These are phyloP conservation scores for Idris sp. DNA, from an alignment of 1,140 invertebrate species.

Conservation along the genomic window DNA sequence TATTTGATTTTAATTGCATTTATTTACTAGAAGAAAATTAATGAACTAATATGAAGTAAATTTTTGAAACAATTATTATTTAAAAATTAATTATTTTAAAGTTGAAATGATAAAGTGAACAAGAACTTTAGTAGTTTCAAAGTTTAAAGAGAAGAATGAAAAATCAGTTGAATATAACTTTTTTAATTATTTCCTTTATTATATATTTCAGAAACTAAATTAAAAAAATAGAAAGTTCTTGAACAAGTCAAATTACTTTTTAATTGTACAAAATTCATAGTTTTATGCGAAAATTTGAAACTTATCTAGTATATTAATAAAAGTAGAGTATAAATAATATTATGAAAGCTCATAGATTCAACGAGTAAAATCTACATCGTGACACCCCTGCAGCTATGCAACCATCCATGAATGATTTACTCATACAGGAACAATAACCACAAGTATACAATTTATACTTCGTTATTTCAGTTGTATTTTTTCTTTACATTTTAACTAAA, in stretches of 20 bases:
- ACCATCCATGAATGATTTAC: constrained; percentile 9
- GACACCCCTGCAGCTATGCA: constrained; percentile 6
- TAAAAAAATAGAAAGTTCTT: constrained; percentile 6
- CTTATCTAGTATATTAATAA: constrained; percentile 1
- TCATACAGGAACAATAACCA: constrained; percentile 13
- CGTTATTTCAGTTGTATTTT: constrained; percentile 6
- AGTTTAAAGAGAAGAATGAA: constrained; percentile 5
- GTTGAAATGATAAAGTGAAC: constrained; percentile 1
- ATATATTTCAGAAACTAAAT: not conserved
- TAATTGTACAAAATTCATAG: constrained; percentile 3
- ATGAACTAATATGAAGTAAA: constrained; percentile 4
- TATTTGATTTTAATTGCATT: not conserved
- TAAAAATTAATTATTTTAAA: constrained; percentile 4
- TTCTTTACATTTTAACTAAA: constrained; percentile 1
- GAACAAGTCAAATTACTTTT: not conserved
- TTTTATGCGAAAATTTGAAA: constrained; percentile 3
- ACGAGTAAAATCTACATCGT: constrained; percentile 6
- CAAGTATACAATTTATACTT: constrained; percentile 4
- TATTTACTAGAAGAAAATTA: constrained; percentile 4
- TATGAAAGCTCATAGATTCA: constrained; percentile 1
- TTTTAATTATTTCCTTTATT: constrained; percentile 5
- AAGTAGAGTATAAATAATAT: constrained; percentile 9
- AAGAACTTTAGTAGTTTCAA: too few relatives aligned
- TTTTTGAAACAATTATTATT: not conserved
- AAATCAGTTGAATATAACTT: constrained; percentile 1